A percentile compares a stretch with the other conserved stretches of the same genome.
phyloP scores from a whole-genome alignment of 2,113 vertebrate genomes.

The Erythrocercus mccallii region DNA sequence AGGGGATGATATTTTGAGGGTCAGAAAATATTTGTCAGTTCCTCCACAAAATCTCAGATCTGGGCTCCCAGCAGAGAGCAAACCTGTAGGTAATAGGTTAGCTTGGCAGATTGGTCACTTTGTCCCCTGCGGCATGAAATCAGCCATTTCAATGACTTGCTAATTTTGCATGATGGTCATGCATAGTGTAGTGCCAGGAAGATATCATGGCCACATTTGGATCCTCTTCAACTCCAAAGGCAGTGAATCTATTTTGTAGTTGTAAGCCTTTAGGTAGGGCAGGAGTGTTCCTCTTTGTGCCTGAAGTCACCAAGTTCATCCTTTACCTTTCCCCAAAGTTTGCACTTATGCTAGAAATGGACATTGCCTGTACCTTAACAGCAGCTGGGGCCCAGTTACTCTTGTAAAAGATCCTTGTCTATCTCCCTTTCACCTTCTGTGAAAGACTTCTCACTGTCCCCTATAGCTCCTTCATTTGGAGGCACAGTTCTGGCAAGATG shows the following conservation, averaged over 20 bases:
- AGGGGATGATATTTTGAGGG: neutral
- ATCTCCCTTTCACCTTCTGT: neutral
- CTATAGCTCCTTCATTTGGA: neutral
- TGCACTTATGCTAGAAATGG: neutral
- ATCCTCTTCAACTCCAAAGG: neutral
- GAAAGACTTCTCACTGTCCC: neutral
- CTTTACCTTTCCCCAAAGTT: neutral
- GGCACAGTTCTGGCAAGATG: neutral
- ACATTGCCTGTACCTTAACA: neutral
- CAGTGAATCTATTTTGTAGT: neutral
- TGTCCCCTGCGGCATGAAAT: neutral
- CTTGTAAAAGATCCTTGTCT: neutral
- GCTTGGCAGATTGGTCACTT: neutral
- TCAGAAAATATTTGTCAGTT: neutral
- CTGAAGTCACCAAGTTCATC: neutral
- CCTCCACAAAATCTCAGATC: neutral
- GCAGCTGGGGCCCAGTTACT: rapidly evolving
- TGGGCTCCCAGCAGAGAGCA: neutral
- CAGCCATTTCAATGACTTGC: neutral
- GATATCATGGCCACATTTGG: neutral
- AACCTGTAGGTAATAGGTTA: neutral
- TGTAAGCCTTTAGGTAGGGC: neutral
- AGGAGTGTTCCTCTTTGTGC: neutral
- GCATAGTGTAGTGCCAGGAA: neutral
- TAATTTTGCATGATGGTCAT: neutral